Evolutionary conservation across 1,140 invertebrate genomes (phyloP), one percentile per base, ranked within the genome.

Genomic region (Nomia melanderi): DNA sequence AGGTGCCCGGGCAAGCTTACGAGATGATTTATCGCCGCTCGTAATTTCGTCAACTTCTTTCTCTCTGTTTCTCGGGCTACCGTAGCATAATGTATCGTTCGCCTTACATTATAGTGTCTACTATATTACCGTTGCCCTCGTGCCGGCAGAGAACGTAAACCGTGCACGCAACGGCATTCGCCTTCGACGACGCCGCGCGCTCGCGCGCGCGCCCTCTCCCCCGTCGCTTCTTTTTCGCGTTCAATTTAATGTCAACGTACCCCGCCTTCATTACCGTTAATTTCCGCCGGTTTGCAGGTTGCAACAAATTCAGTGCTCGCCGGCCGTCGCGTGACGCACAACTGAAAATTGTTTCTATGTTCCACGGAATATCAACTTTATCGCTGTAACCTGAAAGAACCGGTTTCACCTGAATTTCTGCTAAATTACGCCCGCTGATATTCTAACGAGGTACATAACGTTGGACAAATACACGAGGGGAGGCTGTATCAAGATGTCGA

Each of bases 1-100:
- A 39, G 33, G 59, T 62, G 59, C 59, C 59, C 20, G 59, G n/a
- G 17, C 31, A 33, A 69, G 59, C 59, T 62, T 62, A 62, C 59
- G 33, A 39, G 33, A 62, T 62, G 59, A 62, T 62, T 62, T 62
- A 62, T 62, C 59, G 59, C 33, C 33, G n/a, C 33, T 41, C 31
- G 65, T 69, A 76, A 76, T 76, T 76, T 76, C 73, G 73, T 76
- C 73, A 76, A 76, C 64, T 69, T 67, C 64, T 47, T 75, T 59
- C 73, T 20, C 54, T 23, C 2, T 65, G 62, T 74, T 74, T 44
- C 62, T 25, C 36, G 33, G 60, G 17, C n/a, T 44, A 59, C 31
- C 63, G 25, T 66, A 29, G 53, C 64, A 23, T 59, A 69, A 75
- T 59, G 64, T 76, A 76, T 59, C 27, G 63, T 67, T 33, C 63